Base-by-base conservation (phyloP, 1,140 invertebrate genomes). In the Homalodisca vitripennis region DNA sequence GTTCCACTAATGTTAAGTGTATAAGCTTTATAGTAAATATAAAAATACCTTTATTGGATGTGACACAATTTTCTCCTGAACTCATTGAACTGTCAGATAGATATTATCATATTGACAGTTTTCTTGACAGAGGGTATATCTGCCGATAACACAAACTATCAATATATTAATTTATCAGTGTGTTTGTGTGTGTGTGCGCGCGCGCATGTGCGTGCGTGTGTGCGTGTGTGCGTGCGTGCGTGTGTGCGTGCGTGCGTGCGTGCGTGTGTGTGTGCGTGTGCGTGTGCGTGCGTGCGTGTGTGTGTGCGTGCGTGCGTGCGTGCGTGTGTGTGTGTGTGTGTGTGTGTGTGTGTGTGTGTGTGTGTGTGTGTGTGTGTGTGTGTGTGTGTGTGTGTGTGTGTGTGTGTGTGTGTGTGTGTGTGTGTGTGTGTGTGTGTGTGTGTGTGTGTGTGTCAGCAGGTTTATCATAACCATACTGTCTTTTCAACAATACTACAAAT, bases 331-430 rank as follows among this genome's bases (percentile, higher is more conserved):
- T 46, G 41, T 46, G 41, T 46, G 41, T 46, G 41, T 46, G 41
- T 46, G 41, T 46, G 41, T 46, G 41, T 46, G 41, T 46, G 41
- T 46, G 41, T 46, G 41, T 46, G 41, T 46, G 41, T 46, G 41
- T 46, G 41, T 46, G 41, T 46, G 41, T 46, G 41, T 46, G 41
- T 46, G 41, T 46, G 41, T 46, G 41, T 46, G 41, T 46, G 41
- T 46, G 41, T 46, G 41, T 46, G 41, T 46, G 41, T 46, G 41
- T 46, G 41, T 46, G 41, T 46, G 41, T 46, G 41, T 46, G 41
- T 46, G 41, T 46, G 41, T 46, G 41, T 46, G 41, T 46, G 41
- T 46, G 41, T 46, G 41, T 46, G 41, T 46, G 41, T 46, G 41
- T 46, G 41, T 46, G 41, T 46, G 41, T 46, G 41, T 46, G 41